These are phyloP conservation scores for Neosilurus hyrtlii DNA, from an alignment of 2,797 vertebrate genomes.

Conservation along the genomic window DNA sequence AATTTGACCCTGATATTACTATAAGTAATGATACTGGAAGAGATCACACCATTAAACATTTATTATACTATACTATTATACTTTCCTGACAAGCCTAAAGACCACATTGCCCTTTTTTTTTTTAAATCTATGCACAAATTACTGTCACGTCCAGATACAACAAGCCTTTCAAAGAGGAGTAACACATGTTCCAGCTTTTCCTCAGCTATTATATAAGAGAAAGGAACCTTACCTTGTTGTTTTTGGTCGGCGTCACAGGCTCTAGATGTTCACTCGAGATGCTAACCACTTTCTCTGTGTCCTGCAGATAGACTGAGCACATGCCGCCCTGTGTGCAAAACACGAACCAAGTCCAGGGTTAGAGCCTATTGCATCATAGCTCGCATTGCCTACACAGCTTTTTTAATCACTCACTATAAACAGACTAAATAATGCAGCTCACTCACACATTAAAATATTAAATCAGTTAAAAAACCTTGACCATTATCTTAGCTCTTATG, in stretches of 20 bases:
- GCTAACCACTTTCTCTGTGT: constrained; percentile 91
- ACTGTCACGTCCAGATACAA: neutral
- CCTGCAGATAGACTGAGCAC: constrained; percentile 90
- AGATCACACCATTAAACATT: neutral
- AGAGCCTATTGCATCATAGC: neutral
- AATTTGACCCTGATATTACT: neutral
- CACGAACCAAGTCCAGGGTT: neutral
- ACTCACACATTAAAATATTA: neutral
- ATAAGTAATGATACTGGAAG: neutral
- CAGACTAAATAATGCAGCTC: neutral
- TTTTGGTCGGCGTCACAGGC: constrained; percentile 90
- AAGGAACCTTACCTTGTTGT: constrained; percentile 80
- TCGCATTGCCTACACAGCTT: neutral
- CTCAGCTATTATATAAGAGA: neutral
- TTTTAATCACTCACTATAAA: neutral
- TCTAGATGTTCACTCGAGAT: constrained; percentile 92
- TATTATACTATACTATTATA: too few relatives aligned
- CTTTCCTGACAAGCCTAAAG: neutral
- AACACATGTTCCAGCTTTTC: neutral
- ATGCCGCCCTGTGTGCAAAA: constrained; percentile 79
- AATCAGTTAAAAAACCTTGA: neutral
- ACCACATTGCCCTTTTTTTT: neutral
- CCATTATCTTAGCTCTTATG: neutral
- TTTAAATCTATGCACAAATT: neutral
- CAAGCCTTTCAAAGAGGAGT: neutral